Percentiles rank a stretch among this genome's conserved stretches.
Evolutionary conservation across 2,113 vertebrate genomes (phyloP).

Genomic region (Neolamprologus tretocephalus): DNA sequence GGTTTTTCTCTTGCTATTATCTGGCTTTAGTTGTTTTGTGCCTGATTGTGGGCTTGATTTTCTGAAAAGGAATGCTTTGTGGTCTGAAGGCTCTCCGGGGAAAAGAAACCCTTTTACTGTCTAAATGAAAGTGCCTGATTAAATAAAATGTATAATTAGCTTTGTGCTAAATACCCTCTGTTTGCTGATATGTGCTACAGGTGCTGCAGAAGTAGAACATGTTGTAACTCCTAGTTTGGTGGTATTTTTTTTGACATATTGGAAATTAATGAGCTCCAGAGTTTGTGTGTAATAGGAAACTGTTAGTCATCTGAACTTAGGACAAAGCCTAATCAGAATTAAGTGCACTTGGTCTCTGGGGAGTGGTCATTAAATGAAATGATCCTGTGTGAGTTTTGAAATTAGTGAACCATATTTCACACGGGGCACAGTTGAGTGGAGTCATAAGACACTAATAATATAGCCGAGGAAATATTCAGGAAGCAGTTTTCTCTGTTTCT

Average conservation of each 20-base stretch:
- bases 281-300: neutral
- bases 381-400: slow-evolving; percentile 24
- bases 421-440: neutral
- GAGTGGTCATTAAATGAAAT: slow-evolving; percentile 31
- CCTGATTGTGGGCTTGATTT: neutral
- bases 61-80: neutral
- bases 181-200: neutral
- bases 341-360: neutral
- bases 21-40: neutral
- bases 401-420: slow-evolving; percentile 39
- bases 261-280: neutral
- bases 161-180: neutral
- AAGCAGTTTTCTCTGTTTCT: neutral
- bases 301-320: neutral
- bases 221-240: neutral
- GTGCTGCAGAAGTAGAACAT: neutral
- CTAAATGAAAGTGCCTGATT: neutral
- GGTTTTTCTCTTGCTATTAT: neutral
- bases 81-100: neutral
- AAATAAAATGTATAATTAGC: neutral
- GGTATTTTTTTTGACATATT: neutral
- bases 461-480: neutral
- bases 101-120: neutral
- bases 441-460: neutral
- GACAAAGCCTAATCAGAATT: slow-evolving; percentile 19